These are phyloP conservation scores for Arrhamphus sclerolepis DNA, from an alignment of 2,797 vertebrate species.

Conservation along the genomic window DNA sequence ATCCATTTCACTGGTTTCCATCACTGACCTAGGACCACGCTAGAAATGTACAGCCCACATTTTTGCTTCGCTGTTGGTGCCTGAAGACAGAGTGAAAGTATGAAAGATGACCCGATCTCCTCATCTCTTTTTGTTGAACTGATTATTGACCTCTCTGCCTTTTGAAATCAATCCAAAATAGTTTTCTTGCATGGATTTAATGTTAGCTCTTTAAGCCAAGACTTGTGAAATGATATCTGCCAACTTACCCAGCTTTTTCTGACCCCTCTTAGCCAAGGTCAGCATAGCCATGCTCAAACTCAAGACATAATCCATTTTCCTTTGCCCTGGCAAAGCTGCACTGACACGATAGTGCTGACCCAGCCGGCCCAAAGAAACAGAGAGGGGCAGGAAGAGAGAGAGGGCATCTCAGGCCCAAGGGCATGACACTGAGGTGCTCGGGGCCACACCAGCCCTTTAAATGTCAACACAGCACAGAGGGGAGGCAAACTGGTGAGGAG, in stretches of 20 bases:
- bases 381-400: conserved; percentile 49
- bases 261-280: conserved; percentile 75
- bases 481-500: conserved; percentile 48
- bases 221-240: conserved; percentile 69
- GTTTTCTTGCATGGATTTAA: conserved; percentile 61
- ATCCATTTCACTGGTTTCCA: conserved; percentile 5
- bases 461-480: conserved; percentile 78
- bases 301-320: conserved; percentile 68
- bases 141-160: conserved; percentile 45
- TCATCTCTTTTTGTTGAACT: conserved; percentile 38
- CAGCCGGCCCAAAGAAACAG: conserved; percentile 59
- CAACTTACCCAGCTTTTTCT: conserved; percentile 61
- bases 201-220: conserved; percentile 45
- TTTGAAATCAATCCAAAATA: conserved; percentile 60
- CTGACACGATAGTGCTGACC: conserved; percentile 72
- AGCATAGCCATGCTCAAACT: conserved; percentile 64
- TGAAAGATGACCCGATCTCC: conserved; percentile 48
- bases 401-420: conserved; percentile 80
- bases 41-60: conserved; percentile 8
- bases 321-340: conserved; percentile 61
- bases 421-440: conserved; percentile 77
- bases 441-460: conserved; percentile 85
- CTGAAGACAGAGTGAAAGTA: conserved; percentile 41
- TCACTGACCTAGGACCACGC: conserved; percentile 14
- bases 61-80: conserved; percentile 14